Evolutionary conservation across 1,140 invertebrate genomes (phyloP).

Genomic region (Drosophila leontia): DNA sequence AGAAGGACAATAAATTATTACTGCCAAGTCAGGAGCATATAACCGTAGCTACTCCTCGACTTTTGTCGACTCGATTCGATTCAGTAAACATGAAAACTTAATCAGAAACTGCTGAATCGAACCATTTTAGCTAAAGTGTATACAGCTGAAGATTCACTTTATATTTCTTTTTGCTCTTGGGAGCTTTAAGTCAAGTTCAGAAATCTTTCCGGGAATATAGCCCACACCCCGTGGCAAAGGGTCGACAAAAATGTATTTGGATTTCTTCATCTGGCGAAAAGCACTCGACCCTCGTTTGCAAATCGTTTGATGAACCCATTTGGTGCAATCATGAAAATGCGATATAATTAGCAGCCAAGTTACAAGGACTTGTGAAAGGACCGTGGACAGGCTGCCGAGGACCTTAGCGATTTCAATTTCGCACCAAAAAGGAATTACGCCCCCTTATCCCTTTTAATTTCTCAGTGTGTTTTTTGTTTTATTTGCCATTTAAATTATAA

Average conservation of each 20-base stretch:
- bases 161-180: background rate
- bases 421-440: slow-evolving; percentile 63
- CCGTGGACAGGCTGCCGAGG: slow-evolving; percentile 28
- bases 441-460: slow-evolving; percentile 42
- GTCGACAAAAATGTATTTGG: slow-evolving; percentile 5
- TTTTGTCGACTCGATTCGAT: background rate
- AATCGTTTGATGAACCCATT: slow-evolving; percentile 56
- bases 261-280: slow-evolving; percentile 22
- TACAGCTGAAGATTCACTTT: background rate
- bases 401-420: slow-evolving; percentile 58
- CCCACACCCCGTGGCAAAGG: background rate
- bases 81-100: slow-evolving; percentile 16
- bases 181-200: slow-evolving; percentile 4
- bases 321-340: slow-evolving; percentile 54
- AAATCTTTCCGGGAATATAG: background rate
- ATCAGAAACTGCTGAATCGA: slow-evolving; percentile 19
- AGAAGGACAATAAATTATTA: background rate
- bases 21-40: background rate
- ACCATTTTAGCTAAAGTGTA: slow-evolving; percentile 6
- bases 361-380: slow-evolving; percentile 44
- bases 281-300: slow-evolving; percentile 45
- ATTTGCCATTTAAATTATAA: slow-evolving; percentile 66
- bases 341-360: slow-evolving; percentile 53
- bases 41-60: background rate
- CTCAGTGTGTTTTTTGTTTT: slow-evolving; percentile 54